Conservation (phyloP, 1,140 invertebrate genomes). For the Pygmarrhopalites habei region DNA sequence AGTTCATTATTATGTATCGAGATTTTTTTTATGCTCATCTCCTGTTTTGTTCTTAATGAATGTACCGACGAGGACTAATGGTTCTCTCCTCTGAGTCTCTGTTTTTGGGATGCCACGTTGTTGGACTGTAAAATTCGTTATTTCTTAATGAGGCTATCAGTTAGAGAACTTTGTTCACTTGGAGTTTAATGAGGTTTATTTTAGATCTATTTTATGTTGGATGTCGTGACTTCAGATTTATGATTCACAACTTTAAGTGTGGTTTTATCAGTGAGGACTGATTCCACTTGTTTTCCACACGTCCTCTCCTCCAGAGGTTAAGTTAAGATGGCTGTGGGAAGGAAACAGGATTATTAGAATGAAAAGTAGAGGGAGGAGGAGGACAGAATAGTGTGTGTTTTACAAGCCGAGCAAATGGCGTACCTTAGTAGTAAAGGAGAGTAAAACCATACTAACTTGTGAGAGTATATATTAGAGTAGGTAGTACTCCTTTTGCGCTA, state of each 20-base stretch:
- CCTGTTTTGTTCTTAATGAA: conserved; percentile 9
- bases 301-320: conserved; percentile 11
- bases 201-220: conserved; percentile 12
- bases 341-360: conserved; percentile 13
- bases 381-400: too few species aligned
- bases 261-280: conserved; percentile 4
- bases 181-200: conserved; percentile 15
- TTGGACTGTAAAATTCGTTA: conserved; percentile 12
- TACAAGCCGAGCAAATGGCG: too few species aligned
- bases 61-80: conserved; percentile 3
- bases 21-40: background rate
- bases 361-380: too few species aligned
- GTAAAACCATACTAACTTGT: too few species aligned
- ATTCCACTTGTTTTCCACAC: conserved; percentile 11
- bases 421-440: too few species aligned
- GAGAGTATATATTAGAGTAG: too few species aligned
- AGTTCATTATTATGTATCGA: conserved; percentile 7
- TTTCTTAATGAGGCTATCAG: conserved; percentile 9
- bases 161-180: background rate
- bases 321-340: background rate
- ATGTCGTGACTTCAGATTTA: conserved; percentile 13
- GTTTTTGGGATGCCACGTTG: conserved; percentile 4
- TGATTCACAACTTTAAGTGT: conserved; percentile 10
- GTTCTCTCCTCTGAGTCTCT: background rate
- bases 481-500: too few species aligned